Evolutionary conservation across 1,140 invertebrate genomes (phyloP).

Genomic region (Meloidogyne floridensis): DNA sequence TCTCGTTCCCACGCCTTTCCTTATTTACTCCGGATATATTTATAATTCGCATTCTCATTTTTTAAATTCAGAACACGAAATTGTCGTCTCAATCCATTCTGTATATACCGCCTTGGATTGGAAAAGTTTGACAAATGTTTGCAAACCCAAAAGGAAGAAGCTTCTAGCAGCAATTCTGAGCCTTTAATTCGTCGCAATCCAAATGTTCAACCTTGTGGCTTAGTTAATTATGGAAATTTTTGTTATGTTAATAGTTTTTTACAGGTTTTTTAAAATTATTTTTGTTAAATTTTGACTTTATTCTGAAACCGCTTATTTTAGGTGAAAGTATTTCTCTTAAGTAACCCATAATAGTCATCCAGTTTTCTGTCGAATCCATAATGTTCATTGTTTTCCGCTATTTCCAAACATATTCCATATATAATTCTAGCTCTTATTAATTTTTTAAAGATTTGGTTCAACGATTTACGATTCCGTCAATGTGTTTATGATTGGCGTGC

Average conservation of each 20-base stretch:
- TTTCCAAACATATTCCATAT: too few species aligned
- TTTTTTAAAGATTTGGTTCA: slow-evolving; percentile 55
- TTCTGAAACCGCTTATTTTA: too few species aligned
- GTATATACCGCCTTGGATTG: slow-evolving; percentile 54
- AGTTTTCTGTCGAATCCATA: too few species aligned
- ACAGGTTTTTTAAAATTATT: slow-evolving; percentile 45
- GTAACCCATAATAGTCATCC: too few species aligned
- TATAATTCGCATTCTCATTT: neutral
- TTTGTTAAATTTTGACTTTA: too few species aligned
- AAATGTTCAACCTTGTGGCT: slow-evolving; percentile 54
- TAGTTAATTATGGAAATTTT: slow-evolving; percentile 56
- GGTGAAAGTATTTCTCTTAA: too few species aligned
- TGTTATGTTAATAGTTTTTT: slow-evolving; percentile 64
- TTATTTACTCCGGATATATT: too few species aligned
- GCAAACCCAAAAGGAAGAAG: slow-evolving; percentile 23
- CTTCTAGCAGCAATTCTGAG: slow-evolving; percentile 28
- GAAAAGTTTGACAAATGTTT: slow-evolving; percentile 62
- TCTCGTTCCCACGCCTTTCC: too few species aligned
- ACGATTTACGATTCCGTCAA: slow-evolving; percentile 61
- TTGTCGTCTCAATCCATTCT: slow-evolving; percentile 57
- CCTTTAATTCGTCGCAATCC: slow-evolving; percentile 44
- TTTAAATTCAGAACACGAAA: slow-evolving; percentile 45
- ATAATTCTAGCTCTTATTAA: too few species aligned
- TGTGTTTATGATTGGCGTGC: slow-evolving; percentile 57
- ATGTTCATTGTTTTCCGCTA: too few species aligned